phyloP scores from a whole-genome alignment of 2,888 invertebrate genomes.

The Rotaria magnacalcarata region DNA sequence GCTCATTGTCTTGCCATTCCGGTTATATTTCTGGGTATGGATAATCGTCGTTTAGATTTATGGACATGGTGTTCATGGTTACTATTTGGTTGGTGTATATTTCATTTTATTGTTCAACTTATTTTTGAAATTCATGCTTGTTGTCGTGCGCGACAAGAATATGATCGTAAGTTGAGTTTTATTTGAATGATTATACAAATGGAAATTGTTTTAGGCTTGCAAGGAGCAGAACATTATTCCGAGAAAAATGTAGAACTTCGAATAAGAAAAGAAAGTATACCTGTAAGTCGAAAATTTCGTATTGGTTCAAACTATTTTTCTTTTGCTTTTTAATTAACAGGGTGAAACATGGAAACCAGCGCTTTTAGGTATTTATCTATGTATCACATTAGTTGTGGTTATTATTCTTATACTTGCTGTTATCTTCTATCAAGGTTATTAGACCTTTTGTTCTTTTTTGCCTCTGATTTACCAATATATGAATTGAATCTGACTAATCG shows the following conservation, averaged over 20 bases:
- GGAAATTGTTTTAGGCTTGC: too few relatives aligned
- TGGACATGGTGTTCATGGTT: slow-evolving; percentile 82
- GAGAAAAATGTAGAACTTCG: neutral
- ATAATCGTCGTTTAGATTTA: slow-evolving; percentile 76
- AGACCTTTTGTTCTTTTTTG: neutral
- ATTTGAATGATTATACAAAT: neutral
- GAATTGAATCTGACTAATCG: neutral
- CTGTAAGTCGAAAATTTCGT: neutral
- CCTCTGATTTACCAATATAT: neutral
- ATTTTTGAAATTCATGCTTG: slow-evolving; percentile 63
- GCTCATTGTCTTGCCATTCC: slow-evolving; percentile 62
- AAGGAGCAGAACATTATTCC: neutral
- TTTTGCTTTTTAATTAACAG: neutral
- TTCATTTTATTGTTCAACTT: slow-evolving; percentile 81
- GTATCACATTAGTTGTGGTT: neutral
- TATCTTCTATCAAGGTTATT: slow-evolving; percentile 19
- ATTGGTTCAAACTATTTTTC: neutral
- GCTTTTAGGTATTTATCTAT: neutral
- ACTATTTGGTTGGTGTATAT: slow-evolving; percentile 78
- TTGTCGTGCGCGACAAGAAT: slow-evolving; percentile 39
- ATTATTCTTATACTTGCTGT: slow-evolving; percentile 21
- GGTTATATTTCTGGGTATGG: slow-evolving; percentile 84
- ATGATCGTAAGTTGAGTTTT: slow-evolving; percentile 38
- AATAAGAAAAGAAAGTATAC: neutral
- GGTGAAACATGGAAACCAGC: slow-evolving; percentile 12